phyloP scores from a whole-genome alignment of 1,140 invertebrate genomes.

The Nomia melanderi region DNA sequence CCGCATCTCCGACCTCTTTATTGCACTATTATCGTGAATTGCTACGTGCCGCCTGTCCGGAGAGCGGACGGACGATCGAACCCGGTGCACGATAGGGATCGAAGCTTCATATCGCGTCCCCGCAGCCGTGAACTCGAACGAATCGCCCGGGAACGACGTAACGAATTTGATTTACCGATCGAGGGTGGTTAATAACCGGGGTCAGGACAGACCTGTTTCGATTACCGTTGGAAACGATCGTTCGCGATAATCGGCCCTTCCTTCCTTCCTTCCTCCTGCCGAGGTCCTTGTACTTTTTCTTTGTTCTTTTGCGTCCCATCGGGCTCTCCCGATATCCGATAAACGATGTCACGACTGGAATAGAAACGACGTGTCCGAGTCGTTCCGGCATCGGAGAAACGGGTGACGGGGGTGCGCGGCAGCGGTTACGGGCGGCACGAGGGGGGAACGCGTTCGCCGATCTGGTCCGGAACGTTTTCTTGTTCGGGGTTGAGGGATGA shows the following conservation, averaged over 20 bases:
- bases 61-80: not conserved
- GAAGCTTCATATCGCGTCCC: not conserved
- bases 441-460: constrained; percentile 19
- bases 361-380: constrained; percentile 13
- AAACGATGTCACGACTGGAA: constrained; percentile 24
- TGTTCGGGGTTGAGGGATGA: constrained; percentile 6
- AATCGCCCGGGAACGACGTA: constrained; percentile 4
- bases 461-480: constrained; percentile 19
- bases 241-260: constrained; percentile 28
- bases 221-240: constrained; percentile 23
- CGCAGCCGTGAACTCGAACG: too few relatives aligned
- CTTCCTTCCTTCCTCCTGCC: too few relatives aligned
- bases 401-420: not conserved
- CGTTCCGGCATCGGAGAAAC: constrained; percentile 1
- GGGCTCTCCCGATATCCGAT: constrained; percentile 37
- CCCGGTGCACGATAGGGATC: not conserved
- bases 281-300: constrained; percentile 2
- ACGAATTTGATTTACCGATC: constrained; percentile 42
- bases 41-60: constrained; percentile 12
- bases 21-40: constrained; percentile 40
- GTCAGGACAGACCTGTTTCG: constrained; percentile 3
- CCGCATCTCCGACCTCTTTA: constrained; percentile 22
- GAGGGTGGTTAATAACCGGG: constrained; percentile 14
- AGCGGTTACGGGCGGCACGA: too few relatives aligned
- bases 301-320: not conserved